phyloP scores from a whole-genome alignment of 2,888 invertebrate species.

The Drosophila pegasa region DNA sequence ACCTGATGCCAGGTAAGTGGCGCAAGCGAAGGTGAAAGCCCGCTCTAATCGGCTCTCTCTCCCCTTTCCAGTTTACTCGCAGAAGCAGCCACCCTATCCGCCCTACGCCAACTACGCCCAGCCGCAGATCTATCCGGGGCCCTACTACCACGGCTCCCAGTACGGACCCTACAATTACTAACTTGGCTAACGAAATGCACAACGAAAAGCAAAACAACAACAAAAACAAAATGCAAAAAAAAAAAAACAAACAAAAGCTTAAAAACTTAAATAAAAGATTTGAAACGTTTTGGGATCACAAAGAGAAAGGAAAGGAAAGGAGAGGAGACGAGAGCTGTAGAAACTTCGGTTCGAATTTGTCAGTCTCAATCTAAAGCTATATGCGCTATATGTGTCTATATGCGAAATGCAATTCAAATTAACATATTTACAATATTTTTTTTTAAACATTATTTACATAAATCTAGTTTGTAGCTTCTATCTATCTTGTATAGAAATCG shows the following conservation, averaged over 20 bases:
- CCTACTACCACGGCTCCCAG: conserved; percentile 96
- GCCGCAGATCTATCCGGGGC: conserved; percentile 93
- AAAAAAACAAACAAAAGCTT: conserved; percentile 1
- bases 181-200: conserved; percentile 26
- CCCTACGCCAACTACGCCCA: conserved; percentile 95
- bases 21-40: not conserved
- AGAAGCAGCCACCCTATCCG: conserved; percentile 93
- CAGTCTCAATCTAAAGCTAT: conserved; percentile 25
- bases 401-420: conserved; percentile 26
- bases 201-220: conserved; percentile 21
- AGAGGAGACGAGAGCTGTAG: conserved; percentile 12
- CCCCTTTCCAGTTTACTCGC: conserved; percentile 91
- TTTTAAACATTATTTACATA: conserved; percentile 31
- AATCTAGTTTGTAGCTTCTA: conserved; percentile 54
- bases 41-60: not conserved
- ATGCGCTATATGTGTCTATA: conserved; percentile 7
- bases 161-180: conserved; percentile 97
- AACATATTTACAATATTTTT: conserved; percentile 50
- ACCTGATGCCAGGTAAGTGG: conserved; percentile 95
- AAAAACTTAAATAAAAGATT: conserved; percentile 14
- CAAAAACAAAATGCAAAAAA: conserved; percentile 4
- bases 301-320: not conserved
- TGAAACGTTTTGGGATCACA: conserved; percentile 42
- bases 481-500: conserved; percentile 46
- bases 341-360: conserved; percentile 28